Evolutionary conservation across 2,797 vertebrate species (phyloP), one percentile per base, ranked within the genome.

Genomic region (Tiaroga cobitis): DNA sequence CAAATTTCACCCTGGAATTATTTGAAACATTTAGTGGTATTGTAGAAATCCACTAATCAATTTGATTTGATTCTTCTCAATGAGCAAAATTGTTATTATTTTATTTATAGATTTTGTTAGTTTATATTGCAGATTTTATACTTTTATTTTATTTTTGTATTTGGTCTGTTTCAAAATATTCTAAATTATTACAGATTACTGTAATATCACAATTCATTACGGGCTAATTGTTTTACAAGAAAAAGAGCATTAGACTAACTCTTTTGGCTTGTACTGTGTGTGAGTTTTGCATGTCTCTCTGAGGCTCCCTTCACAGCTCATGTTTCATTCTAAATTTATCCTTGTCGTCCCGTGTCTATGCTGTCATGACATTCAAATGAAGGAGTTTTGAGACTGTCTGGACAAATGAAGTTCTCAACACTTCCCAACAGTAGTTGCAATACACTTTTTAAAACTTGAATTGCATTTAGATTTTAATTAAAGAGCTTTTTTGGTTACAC

Each of bases 271-370:
- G 85, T 77, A 88, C 85, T 78, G 59, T 85, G 87, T 79, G 78
- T 85, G 63, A 83, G 74, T 73, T 26, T 26, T 84, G 49, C 70
- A 8, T 82, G 70, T 78, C 73, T 74, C 56, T 72, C 75, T 83
- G 56, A 80, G 49, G 46, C 61, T 85, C 59, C 19, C 59, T 37
- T 80, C 29, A 26, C 74, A 61, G 39, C 70, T 88, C 85, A 32
- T 61, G 59, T 87, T 89, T 86, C 80, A 24, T 80, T 86, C 86
- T 90, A 90, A 86, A 82, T 87, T 86, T 87, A 86, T 86, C 70
- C 37, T 56, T 67, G 34, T 80, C 81, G 9, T 24, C 16, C 46
- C 21, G 59, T 56, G 39, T 81, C 75, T 72, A 26, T n/a, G 75
- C 34, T 24, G 63, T 77, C 32, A 63, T 80, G 79, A 59, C 69